Conservation (phyloP, 2,113 vertebrate species). For the Sisor rabdophorus region DNA sequence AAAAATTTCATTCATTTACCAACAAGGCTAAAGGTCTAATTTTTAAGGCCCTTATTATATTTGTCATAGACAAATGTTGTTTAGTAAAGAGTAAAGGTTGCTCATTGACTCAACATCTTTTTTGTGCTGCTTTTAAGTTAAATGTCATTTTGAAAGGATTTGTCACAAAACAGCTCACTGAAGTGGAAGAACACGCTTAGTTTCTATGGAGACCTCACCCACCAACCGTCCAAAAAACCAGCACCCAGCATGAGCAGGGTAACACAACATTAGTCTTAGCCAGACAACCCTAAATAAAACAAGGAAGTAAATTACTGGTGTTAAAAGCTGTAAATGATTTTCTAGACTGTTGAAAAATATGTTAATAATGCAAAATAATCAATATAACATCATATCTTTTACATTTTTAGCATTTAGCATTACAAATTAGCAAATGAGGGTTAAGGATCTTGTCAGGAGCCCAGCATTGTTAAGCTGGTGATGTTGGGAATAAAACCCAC, state of each 20-base stretch:
- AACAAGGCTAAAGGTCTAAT: not conserved
- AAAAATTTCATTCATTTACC: no score
- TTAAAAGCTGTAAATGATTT: not conserved
- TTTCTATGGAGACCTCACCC: constrained; percentile 58
- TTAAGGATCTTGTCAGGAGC: no score
- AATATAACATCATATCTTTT: no score
- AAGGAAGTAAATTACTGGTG: not conserved
- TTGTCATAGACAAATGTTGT: not conserved
- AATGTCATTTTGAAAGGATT: constrained; percentile 46
- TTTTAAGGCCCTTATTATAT: not conserved
- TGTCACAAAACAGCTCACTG: constrained; percentile 38
- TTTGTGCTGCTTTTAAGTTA: constrained; percentile 45
- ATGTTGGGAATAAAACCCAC: no score
- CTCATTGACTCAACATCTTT: constrained; percentile 52
- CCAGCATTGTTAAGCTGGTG: no score
- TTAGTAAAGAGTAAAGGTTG: constrained; percentile 29
- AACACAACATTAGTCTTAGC: constrained; percentile 13
- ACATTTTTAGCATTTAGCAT: no score
- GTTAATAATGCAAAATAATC: not conserved
- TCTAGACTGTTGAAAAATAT: not conserved
- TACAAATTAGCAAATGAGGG: no score
- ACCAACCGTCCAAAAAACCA: constrained; percentile 41
- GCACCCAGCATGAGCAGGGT: constrained; percentile 18
- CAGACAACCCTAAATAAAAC: not conserved
- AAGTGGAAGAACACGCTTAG: constrained; percentile 44